These are phyloP conservation scores for Leucoma salicis DNA, from an alignment of 2,888 invertebrate genomes.

Conservation along the genomic window DNA sequence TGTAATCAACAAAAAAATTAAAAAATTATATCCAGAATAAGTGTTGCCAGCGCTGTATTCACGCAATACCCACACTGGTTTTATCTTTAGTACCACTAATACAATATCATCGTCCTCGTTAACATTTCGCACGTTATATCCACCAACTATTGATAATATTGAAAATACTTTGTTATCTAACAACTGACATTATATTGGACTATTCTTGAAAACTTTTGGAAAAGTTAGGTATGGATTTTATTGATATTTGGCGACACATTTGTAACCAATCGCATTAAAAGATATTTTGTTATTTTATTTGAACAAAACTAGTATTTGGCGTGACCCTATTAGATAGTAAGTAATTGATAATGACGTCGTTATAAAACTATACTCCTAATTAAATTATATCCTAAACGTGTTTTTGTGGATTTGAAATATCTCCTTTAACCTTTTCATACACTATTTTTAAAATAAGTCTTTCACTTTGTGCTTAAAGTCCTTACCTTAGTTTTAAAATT, in stretches of 20 bases:
- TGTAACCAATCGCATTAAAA: not conserved
- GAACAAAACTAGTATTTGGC: no score
- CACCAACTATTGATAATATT: constrained; percentile 44
- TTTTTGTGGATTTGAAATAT: no score
- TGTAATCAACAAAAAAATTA: no score
- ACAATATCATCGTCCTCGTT: constrained; percentile 42
- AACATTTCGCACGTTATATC: constrained; percentile 41
- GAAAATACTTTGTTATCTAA: constrained; percentile 29
- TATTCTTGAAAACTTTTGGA: not conserved
- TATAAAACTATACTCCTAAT: no score
- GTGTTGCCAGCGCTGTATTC: constrained; percentile 13
- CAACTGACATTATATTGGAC: constrained; percentile 6
- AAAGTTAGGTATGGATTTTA: not conserved
- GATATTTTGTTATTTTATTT: no score
- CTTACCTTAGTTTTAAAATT: no score
- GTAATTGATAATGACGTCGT: no score
- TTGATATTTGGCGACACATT: not conserved
- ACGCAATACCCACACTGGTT: constrained; percentile 33
- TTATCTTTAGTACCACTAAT: constrained; percentile 48
- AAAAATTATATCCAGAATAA: constrained; percentile 34
- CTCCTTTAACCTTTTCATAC: no score
- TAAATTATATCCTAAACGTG: no score
- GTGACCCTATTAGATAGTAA: no score
- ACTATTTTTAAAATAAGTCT: no score
- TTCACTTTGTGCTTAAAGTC: no score